Percentiles rank a stretch among this genome's conserved stretches.
These are phyloP conservation scores for Xanthorhoe spadicearia DNA, from an alignment of 2,888 invertebrate species.

Conservation along the genomic window DNA sequence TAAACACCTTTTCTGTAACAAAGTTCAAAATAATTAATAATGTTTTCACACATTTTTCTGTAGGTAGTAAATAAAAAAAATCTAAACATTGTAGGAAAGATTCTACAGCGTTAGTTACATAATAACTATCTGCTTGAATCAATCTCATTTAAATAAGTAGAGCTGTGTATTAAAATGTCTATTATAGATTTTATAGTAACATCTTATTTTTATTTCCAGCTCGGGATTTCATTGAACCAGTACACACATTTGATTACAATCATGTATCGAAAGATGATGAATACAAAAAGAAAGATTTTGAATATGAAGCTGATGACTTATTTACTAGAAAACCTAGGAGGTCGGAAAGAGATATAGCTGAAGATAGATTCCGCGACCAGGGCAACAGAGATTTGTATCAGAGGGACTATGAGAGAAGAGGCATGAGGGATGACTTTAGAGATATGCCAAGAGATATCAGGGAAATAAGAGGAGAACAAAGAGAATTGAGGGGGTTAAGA, in stretches of 20 bases:
- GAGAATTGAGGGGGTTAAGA: slow-evolving; percentile 22
- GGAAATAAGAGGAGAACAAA: slow-evolving; percentile 33
- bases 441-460: slow-evolving; percentile 47
- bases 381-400: slow-evolving; percentile 52
- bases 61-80: too few species aligned
- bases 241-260: slow-evolving; percentile 89
- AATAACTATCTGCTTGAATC: slow-evolving; percentile 14
- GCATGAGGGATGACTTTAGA: slow-evolving; percentile 53
- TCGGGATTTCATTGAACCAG: slow-evolving; percentile 86
- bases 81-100: too few species aligned
- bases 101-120: slow-evolving; percentile 7
- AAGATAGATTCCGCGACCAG: slow-evolving; percentile 48
- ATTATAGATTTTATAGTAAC: background rate
- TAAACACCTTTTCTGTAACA: too few species aligned
- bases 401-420: slow-evolving; percentile 57
- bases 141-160: background rate
- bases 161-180: background rate
- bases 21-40: too few species aligned
- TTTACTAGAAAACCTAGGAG: slow-evolving; percentile 61
- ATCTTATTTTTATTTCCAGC: slow-evolving; percentile 57
- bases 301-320: slow-evolving; percentile 70
- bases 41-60: too few species aligned
- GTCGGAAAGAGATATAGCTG: slow-evolving; percentile 50
- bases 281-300: slow-evolving; percentile 65
- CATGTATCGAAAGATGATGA: slow-evolving; percentile 84